A percentile compares a stretch with the other conserved stretches of the same genome.
Evolutionary conservation across 2,888 invertebrate species (phyloP).

Genomic region (Microdon myrmicae): DNA sequence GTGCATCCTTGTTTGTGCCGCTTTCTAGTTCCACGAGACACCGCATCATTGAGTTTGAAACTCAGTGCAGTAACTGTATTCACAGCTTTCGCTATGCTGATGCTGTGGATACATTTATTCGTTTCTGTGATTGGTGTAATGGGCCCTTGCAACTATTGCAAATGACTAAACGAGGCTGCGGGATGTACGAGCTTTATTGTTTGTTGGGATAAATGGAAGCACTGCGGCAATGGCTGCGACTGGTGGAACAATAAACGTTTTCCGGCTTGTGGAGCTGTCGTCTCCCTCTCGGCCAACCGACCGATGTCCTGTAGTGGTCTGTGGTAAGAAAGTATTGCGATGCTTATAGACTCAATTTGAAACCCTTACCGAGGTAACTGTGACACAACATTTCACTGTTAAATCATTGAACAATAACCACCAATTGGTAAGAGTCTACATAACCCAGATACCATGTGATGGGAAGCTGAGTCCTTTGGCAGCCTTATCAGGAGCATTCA

Average conservation of each 20-base stretch:
- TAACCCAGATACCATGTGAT: no score
- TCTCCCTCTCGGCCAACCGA: constrained; percentile 7
- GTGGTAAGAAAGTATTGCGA: constrained; percentile 39
- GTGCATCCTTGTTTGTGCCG: constrained; percentile 17
- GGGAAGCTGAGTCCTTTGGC: no score
- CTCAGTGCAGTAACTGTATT: constrained; percentile 13
- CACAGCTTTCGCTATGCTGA: constrained; percentile 7
- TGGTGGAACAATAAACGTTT: no score
- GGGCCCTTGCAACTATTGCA: no score
- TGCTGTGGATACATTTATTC: background rate
- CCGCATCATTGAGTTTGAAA: constrained; percentile 46
- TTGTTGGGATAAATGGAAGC: constrained; percentile 21
- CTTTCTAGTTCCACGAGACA: constrained; percentile 35
- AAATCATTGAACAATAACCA: no score
- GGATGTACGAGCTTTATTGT: constrained; percentile 17
- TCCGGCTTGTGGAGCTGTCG: constrained; percentile 15
- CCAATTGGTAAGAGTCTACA: no score
- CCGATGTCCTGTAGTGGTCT: constrained; percentile 20
- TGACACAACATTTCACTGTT: no score
- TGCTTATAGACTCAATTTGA: constrained; percentile 32
- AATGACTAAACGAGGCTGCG: constrained; percentile 31
- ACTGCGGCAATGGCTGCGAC: constrained; percentile 23
- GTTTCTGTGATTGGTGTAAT: constrained; percentile 2
- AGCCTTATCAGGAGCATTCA: no score
- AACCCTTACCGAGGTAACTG: background rate